Base-by-base conservation (phyloP, 2,888 invertebrate genomes). In the Myopa tessellatipennis region DNA sequence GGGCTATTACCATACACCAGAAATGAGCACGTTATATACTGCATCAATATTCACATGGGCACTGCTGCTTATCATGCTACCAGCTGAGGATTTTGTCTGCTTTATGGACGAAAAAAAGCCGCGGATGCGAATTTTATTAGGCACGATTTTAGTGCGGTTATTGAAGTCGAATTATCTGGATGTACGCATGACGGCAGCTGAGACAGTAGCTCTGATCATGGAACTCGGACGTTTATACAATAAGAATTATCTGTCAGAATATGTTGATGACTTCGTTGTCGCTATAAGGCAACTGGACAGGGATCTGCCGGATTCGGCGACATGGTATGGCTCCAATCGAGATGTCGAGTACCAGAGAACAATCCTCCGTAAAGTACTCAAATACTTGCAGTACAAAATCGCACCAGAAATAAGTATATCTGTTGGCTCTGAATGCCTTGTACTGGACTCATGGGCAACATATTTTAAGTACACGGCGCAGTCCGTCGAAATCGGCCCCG, bases 391-490 rank as follows among this genome's bases (percentile, higher is more conserved):
- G 36, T 4, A 36, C 36, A 65, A 65, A 8, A 65, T 10, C 36
- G 12, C 65, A 14, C 65, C 65, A 5, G 65, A 65, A 38, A 65
- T 65, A 34, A 65, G 36, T 16, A 38, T 61, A 26, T 26, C 61
- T 18, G 26, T 38, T 10, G 65, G 65, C 36, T 7, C 34, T 36
- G 65, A 38, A 36, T 10, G 8, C 16, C 14, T 65, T 65, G 65
- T 65, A 34, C 16, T 65, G 65, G 38, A 65, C 65, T 65, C 65
- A 38, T 65, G 65, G 65, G 10, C 65, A 14, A 4, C 34, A 34
- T 65, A 65, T 65, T 65, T 34, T 16, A 26, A 36, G 38, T 38
- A 65, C 12, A 34, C 38, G 65, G 65, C 34, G 18, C 4, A 14
- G 36, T 36, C 10, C 36, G 65, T 65, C 34, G 65, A 65, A 34